These are phyloP conservation scores for Heteropelma amictum DNA, from an alignment of 2,888 invertebrate genomes.

Conservation along the genomic window DNA sequence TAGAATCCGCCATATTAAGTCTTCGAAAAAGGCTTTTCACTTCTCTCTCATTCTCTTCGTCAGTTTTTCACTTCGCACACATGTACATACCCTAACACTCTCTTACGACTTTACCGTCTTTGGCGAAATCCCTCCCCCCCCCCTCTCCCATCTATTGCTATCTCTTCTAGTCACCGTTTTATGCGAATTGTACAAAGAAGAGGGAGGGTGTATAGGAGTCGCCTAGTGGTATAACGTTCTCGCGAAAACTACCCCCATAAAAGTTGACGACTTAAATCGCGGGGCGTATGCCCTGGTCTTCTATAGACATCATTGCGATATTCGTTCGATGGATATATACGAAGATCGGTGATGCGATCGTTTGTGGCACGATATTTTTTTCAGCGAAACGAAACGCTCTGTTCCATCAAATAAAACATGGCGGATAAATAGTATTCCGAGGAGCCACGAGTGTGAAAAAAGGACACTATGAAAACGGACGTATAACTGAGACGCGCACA, in stretches of 20 bases:
- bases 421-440: not conserved
- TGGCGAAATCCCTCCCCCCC: constrained; percentile 36
- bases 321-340: not conserved
- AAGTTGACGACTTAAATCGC: constrained; percentile 76
- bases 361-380: not conserved
- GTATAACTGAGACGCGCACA: no score
- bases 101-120: constrained; percentile 26
- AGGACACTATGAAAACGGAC: no score
- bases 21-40: constrained; percentile 57
- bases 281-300: constrained; percentile 70
- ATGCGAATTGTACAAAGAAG: constrained; percentile 57
- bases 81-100: not conserved
- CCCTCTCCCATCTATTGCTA: constrained; percentile 63
- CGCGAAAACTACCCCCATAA: constrained; percentile 75
- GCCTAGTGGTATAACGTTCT: constrained; percentile 57
- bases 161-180: constrained; percentile 59
- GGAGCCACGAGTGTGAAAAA: not conserved
- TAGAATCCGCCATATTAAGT: constrained; percentile 73
- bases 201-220: constrained; percentile 10
- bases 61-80: not conserved
- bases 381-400: not conserved
- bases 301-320: constrained; percentile 22
- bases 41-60: constrained; percentile 6
- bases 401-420: no score
- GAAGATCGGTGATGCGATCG: not conserved